Conservation (phyloP, 2,113 vertebrate species). For the Glaucidium brasilianum region DNA sequence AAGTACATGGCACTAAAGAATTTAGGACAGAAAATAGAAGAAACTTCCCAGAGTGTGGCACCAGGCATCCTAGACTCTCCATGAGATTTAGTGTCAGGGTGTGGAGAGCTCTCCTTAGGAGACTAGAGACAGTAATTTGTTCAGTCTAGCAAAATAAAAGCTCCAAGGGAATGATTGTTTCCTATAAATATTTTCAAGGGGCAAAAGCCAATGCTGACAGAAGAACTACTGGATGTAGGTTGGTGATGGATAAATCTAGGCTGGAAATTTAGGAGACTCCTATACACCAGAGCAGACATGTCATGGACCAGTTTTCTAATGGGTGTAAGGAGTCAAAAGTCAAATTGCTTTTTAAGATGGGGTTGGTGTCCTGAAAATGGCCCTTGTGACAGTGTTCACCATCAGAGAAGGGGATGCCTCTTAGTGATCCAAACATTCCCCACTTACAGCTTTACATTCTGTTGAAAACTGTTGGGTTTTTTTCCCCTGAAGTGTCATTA, state of each 20-base stretch:
- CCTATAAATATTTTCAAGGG: conserved; percentile 10
- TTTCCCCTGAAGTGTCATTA: neutral
- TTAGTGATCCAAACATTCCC: neutral
- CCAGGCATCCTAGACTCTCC: neutral
- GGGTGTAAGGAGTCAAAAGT: neutral
- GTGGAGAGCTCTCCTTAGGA: neutral
- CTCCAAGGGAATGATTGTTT: neutral
- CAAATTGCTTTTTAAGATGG: neutral
- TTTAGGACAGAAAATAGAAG: neutral
- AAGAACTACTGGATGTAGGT: neutral
- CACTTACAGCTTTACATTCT: neutral
- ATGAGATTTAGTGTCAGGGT: neutral
- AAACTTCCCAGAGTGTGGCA: neutral
- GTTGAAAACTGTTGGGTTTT: neutral
- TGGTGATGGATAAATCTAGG: neutral
- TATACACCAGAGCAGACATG: neutral
- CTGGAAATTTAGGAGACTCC: neutral
- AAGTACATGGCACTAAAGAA: neutral
- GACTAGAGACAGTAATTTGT: neutral
- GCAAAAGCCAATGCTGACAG: neutral
- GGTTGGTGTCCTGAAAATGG: neutral
- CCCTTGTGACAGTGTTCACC: neutral
- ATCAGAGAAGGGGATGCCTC: neutral
- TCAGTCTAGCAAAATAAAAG: neutral
- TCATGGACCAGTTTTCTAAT: neutral